Percentiles rank a stretch among this genome's conserved stretches.
phyloP scores from a whole-genome alignment of 1,140 invertebrate genomes.

The Psix sp. region DNA sequence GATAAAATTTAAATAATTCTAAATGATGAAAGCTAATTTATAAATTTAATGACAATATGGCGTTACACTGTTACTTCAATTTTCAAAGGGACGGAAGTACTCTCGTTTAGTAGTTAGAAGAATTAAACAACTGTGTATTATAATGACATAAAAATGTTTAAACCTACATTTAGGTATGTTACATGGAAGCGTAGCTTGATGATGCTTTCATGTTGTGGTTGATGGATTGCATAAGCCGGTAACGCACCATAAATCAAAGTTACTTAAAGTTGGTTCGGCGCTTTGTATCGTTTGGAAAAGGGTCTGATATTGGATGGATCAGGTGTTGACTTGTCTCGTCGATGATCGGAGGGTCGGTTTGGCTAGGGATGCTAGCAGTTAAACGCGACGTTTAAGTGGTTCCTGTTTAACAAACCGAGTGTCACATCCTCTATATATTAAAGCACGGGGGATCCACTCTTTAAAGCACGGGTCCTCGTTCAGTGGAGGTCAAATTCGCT shows the following conservation, averaged over 20 bases:
- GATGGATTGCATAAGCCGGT: conserved; percentile 28
- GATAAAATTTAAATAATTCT: no score
- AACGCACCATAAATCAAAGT: conserved; percentile 40
- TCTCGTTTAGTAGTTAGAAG: no score
- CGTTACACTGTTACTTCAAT: no score
- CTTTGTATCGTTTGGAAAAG: conserved; percentile 33
- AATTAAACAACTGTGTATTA: no score
- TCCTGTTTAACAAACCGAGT: conserved; percentile 56
- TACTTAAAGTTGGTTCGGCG: conserved; percentile 37
- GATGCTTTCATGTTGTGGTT: conserved; percentile 6
- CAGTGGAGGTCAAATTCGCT: conserved; percentile 51
- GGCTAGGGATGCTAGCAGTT: conserved; percentile 33
- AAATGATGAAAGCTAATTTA: no score
- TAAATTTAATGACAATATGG: no score
- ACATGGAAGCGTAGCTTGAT: not conserved
- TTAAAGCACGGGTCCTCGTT: conserved; percentile 32
- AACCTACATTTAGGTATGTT: not conserved
- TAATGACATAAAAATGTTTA: no score
- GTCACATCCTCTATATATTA: conserved; percentile 60
- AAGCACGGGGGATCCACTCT: conserved; percentile 24
- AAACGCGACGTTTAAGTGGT: conserved; percentile 54
- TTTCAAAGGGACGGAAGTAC: no score
- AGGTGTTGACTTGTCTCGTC: conserved; percentile 23
- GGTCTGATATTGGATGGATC: conserved; percentile 40
- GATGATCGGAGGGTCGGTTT: conserved; percentile 40